Evolutionary conservation across 2,797 vertebrate species (phyloP).

Genomic region (Erethizon dorsatum): DNA sequence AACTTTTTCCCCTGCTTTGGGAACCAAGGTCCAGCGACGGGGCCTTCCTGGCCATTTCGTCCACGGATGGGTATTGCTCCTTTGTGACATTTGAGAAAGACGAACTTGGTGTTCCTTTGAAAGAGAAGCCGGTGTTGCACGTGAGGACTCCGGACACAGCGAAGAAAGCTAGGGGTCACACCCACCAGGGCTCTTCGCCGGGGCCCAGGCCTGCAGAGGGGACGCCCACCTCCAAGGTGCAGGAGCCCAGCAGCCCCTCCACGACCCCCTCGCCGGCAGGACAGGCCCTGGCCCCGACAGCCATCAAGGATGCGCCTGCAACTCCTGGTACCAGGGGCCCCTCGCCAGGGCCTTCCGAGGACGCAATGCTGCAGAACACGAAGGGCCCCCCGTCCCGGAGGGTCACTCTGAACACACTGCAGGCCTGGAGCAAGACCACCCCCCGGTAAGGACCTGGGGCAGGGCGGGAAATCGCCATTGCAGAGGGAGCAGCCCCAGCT

Average conservation of each 20-base stretch:
- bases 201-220: conserved; percentile 88
- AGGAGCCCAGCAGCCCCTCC: conserved; percentile 82
- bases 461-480: accelerated
- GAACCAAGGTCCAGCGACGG: conserved; percentile 95
- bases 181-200: conserved; percentile 88
- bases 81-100: conserved; percentile 96
- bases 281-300: neutral
- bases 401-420: conserved; percentile 95
- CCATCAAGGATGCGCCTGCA: conserved; percentile 77
- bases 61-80: conserved; percentile 99
- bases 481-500: accelerated
- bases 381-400: conserved; percentile 93
- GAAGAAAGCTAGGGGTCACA: conserved; percentile 93
- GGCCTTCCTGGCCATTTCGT: conserved; percentile 96
- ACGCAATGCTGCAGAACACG: conserved; percentile 86
- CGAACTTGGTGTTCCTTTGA: conserved; percentile 95
- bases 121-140: conserved; percentile 94
- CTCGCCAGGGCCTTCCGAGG: conserved; percentile 87
- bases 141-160: conserved; percentile 88
- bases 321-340: conserved; percentile 56
- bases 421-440: conserved; percentile 94
- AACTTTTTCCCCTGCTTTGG: conserved; percentile 49
- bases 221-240: conserved; percentile 71
- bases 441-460: conserved; percentile 92
- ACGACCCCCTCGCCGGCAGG: conserved; percentile 46